phyloP scores from a whole-genome alignment of 2,888 invertebrate species.

The Bhutanitis thaidina region DNA sequence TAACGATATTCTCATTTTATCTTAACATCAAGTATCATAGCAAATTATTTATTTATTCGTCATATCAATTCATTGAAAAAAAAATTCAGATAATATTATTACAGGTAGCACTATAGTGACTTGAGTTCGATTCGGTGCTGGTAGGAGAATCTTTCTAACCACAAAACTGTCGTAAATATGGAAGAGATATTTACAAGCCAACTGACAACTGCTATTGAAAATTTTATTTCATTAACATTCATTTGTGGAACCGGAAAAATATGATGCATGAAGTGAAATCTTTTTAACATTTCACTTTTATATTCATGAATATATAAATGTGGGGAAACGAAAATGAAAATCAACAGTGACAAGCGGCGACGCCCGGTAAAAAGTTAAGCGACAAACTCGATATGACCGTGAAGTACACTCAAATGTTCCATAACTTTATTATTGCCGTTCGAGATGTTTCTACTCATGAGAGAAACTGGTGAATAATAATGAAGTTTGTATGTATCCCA shows the following conservation, averaged over 20 bases:
- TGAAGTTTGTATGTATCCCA: conserved; percentile 8
- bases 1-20: no score
- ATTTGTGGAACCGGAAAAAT: neutral
- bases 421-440: conserved; percentile 52
- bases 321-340: conserved; percentile 33
- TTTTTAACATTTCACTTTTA: neutral
- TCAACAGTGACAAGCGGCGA: conserved; percentile 27
- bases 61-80: no score
- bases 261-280: neutral
- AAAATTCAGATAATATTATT: no score
- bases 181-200: no score
- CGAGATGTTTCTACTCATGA: conserved; percentile 21
- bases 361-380: conserved; percentile 30
- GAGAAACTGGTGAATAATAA: conserved; percentile 18
- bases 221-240: no score
- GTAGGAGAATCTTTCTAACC: no score
- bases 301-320: conserved; percentile 6
- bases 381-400: conserved; percentile 49
- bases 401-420: conserved; percentile 41
- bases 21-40: no score
- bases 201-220: no score
- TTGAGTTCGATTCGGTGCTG: no score
- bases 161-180: no score
- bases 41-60: no score
- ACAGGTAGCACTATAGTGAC: no score